Evolutionary conservation across 2,797 vertebrate genomes (phyloP).

Genomic region (Delichon dasypus): DNA sequence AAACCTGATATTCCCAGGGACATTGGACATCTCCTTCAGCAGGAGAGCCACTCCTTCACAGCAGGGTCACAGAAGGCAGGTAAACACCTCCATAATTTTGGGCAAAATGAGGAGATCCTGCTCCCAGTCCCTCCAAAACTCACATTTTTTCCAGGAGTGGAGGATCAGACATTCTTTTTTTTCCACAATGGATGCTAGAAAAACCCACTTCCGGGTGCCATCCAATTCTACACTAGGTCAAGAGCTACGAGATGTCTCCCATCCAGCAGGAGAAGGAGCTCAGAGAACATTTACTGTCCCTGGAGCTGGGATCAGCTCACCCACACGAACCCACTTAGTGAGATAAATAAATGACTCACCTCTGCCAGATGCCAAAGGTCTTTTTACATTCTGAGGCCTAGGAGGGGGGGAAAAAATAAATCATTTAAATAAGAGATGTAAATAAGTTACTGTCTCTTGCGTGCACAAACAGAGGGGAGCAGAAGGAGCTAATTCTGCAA

Average conservation of each 20-base stretch:
- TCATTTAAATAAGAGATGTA: constrained; percentile 21
- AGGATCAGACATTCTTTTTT: background rate
- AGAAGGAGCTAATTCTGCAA: background rate
- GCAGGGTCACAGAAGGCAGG: background rate
- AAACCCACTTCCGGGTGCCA: background rate
- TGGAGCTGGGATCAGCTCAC: background rate
- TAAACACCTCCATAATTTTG: background rate
- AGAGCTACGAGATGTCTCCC: background rate
- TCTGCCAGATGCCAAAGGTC: constrained; percentile 75
- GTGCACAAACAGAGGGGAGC: background rate
- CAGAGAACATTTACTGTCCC: background rate
- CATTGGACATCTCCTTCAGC: background rate
- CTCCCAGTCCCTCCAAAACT: background rate
- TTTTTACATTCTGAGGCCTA: constrained; percentile 79
- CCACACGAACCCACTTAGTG: background rate
- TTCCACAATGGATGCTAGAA: background rate
- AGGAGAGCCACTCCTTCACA: background rate
- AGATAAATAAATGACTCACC: constrained; percentile 69
- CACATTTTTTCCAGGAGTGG: background rate
- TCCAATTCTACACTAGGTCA: background rate
- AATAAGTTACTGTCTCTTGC: background rate
- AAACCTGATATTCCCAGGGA: background rate
- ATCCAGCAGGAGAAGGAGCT: background rate
- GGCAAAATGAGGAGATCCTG: background rate
- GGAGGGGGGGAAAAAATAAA: background rate